phyloP scores from a whole-genome alignment of 2,113 vertebrate species.

The Coptodon bakossiorum region DNA sequence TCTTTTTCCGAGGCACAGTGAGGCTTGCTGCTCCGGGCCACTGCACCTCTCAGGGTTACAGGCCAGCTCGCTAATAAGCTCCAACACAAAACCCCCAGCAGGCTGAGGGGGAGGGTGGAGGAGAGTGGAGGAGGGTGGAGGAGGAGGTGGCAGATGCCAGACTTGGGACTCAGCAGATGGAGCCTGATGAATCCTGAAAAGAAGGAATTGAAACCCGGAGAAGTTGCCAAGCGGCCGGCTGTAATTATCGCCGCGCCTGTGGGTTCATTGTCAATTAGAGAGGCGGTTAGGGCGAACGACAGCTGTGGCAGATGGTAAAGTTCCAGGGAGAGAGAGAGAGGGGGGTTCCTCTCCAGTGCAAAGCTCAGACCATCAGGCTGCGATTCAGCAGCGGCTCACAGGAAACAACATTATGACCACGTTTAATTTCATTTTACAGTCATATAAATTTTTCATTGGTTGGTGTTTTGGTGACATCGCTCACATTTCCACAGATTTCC shows the following conservation, averaged over 20 bases:
- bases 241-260: conserved; percentile 46
- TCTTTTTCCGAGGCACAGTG: background rate
- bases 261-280: conserved; percentile 58
- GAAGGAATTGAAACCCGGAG: conserved; percentile 44
- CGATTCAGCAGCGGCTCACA: background rate
- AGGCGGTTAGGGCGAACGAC: conserved; percentile 44
- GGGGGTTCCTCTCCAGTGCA: background rate
- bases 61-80: conserved; percentile 28
- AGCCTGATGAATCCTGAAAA: conserved; percentile 51
- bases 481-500: background rate
- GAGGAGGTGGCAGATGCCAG: conserved; percentile 30
- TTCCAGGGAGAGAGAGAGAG: conserved; percentile 3
- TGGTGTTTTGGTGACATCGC: background rate
- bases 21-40: conserved; percentile 7
- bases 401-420: background rate
- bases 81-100: conserved; percentile 34
- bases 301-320: conserved; percentile 51
- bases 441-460: background rate
- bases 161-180: conserved; percentile 35
- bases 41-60: conserved; percentile 41
- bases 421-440: background rate
- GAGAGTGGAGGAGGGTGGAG: background rate
- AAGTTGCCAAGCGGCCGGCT: conserved; percentile 42
- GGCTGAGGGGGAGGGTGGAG: background rate
- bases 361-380: background rate